These are phyloP conservation scores for Cirrhinus molitorella DNA, from an alignment of 2,797 vertebrate genomes.

Conservation along the genomic window DNA sequence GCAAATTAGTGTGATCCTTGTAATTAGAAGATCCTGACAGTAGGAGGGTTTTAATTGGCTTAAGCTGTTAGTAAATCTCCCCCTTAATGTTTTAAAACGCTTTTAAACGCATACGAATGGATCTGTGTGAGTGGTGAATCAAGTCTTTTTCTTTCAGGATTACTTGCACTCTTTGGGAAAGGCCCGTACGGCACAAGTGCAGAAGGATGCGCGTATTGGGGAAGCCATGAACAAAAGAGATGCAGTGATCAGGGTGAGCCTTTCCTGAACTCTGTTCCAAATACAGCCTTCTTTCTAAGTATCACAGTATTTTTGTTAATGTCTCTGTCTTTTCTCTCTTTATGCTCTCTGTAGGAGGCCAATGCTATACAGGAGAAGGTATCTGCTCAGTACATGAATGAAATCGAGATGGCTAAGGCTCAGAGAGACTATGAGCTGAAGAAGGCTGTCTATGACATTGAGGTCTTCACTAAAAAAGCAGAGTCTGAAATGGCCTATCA, in stretches of 20 bases:
- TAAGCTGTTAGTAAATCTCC: not conserved
- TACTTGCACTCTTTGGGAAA: constrained; percentile 92
- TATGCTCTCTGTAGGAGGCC: constrained; percentile 80
- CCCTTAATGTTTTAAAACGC: not conserved
- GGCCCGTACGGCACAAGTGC: constrained; percentile 91
- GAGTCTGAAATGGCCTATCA: constrained; percentile 93
- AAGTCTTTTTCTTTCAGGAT: constrained; percentile 74
- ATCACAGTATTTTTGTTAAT: not conserved
- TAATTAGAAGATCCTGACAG: not conserved
- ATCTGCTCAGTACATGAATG: constrained; percentile 89
- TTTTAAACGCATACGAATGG: not conserved
- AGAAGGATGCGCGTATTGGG: constrained; percentile 91
- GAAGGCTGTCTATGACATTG: constrained; percentile 87
- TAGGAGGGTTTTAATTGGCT: not conserved
- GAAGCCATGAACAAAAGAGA: constrained; percentile 91
- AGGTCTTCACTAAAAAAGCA: constrained; percentile 89
- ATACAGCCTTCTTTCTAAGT: not conserved
- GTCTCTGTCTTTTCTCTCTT: not conserved
- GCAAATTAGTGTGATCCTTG: not conserved
- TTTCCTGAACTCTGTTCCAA: not conserved
- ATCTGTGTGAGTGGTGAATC: not conserved
- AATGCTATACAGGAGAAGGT: constrained; percentile 89
- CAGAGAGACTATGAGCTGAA: constrained; percentile 92
- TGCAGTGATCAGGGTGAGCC: constrained; percentile 88
- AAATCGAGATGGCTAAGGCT: constrained; percentile 92